Conservation (phyloP, 2,113 vertebrate species). For the Cyanoramphus novaezelandiae region DNA sequence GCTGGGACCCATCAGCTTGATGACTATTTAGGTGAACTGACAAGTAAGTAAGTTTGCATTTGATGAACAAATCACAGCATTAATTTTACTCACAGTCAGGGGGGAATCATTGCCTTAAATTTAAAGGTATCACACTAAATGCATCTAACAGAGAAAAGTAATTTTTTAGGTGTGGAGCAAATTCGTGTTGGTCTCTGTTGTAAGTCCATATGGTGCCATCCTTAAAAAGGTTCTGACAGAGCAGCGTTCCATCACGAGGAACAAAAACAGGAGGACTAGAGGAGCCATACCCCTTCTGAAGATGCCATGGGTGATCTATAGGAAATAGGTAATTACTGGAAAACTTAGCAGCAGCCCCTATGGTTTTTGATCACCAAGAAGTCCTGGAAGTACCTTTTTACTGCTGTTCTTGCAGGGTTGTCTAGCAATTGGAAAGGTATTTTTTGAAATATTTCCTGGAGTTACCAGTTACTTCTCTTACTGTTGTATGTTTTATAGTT, state of each 20-base stretch:
- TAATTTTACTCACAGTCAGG: neutral
- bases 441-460: neutral
- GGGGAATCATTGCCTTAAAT: neutral
- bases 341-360: neutral
- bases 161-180: neutral
- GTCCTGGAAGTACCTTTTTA: neutral
- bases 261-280: neutral
- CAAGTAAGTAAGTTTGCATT: neutral
- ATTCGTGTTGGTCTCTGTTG: neutral
- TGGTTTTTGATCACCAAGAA: neutral
- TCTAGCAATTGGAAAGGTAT: neutral
- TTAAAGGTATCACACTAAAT: neutral
- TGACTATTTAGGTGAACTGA: neutral
- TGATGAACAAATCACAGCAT: neutral
- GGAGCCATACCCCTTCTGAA: neutral
- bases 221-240: neutral
- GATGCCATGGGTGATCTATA: neutral
- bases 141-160: neutral
- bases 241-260: neutral
- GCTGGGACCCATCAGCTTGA: too few relatives aligned
- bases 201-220: neutral
- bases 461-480: neutral
- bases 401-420: neutral
- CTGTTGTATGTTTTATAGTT: neutral
- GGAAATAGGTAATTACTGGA: neutral